These are phyloP conservation scores for Himalopsyche japonica DNA, from an alignment of 2,888 invertebrate species.

Conservation along the genomic window DNA sequence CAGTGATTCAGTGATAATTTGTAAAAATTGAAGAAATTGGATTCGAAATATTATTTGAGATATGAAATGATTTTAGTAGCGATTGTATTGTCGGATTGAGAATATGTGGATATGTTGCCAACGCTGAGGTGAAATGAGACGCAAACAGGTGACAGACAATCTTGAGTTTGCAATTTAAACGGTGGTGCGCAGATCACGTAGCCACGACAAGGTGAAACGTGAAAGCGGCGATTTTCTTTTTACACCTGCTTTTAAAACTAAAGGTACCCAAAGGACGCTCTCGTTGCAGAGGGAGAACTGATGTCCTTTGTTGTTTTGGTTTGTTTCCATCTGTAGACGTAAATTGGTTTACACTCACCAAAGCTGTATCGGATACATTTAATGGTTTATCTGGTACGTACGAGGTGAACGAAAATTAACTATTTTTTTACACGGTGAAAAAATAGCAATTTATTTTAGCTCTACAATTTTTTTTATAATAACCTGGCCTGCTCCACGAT, in stretches of 20 bases:
- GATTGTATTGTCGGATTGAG: not conserved
- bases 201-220: not conserved
- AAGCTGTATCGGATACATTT: too few relatives aligned
- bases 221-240: constrained; percentile 1
- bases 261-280: not conserved
- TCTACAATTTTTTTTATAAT: too few relatives aligned
- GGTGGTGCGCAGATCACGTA: not conserved
- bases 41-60: too few relatives aligned
- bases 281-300: not conserved
- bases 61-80: too few relatives aligned
- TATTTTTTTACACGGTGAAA: too few relatives aligned
- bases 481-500: too few relatives aligned
- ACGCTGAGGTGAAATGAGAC: not conserved
- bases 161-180: not conserved
- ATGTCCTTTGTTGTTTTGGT: not conserved
- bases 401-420: too few relatives aligned
- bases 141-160: not conserved
- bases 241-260: not conserved
- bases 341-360: not conserved
- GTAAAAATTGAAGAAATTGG: too few relatives aligned
- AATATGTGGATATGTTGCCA: not conserved
- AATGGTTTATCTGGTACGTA: too few relatives aligned
- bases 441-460: too few relatives aligned
- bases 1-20: too few relatives aligned
- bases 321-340: not conserved